Evolutionary conservation across 2,113 vertebrate species (phyloP).

Genomic region (Salvator merianae): DNA sequence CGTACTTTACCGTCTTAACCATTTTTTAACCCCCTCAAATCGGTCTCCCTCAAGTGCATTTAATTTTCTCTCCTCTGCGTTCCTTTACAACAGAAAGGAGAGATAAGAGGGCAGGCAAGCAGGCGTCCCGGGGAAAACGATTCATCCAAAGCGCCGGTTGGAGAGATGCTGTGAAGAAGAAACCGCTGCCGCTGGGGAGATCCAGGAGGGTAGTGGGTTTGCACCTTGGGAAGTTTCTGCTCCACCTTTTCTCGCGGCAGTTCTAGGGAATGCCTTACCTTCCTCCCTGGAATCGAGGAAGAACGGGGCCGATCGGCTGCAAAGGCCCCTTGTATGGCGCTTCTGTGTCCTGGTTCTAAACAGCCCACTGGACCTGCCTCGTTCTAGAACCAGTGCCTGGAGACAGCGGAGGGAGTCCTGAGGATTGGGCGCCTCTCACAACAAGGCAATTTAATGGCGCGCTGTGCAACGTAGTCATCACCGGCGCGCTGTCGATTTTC

Average conservation of each 20-base stretch:
- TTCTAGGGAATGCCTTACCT: no score
- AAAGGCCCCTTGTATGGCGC: neutral
- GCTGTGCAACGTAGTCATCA: no score
- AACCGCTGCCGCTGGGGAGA: neutral
- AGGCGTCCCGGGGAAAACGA: neutral
- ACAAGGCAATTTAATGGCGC: no score
- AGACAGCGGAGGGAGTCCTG: no score
- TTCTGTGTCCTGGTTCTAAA: neutral
- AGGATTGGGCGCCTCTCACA: neutral
- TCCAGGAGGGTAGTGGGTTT: neutral
- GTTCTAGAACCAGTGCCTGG: no score
- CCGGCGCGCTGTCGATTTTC: neutral
- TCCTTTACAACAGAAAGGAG: neutral
- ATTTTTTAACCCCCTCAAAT: conserved; percentile 11
- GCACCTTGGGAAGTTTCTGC: neutral
- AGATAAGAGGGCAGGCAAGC: neutral
- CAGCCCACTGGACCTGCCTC: neutral
- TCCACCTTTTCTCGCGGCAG: no score
- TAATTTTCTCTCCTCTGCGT: neutral
- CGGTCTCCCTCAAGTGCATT: conserved; percentile 29
- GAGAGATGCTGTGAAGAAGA: no score
- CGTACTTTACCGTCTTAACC: neutral
- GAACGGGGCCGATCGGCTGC: no score
- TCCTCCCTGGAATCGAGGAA: neutral
- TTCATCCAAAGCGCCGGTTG: neutral